These are phyloP conservation scores for Embidobia sp. DNA, from an alignment of 2,888 invertebrate species.

Conservation along the genomic window DNA sequence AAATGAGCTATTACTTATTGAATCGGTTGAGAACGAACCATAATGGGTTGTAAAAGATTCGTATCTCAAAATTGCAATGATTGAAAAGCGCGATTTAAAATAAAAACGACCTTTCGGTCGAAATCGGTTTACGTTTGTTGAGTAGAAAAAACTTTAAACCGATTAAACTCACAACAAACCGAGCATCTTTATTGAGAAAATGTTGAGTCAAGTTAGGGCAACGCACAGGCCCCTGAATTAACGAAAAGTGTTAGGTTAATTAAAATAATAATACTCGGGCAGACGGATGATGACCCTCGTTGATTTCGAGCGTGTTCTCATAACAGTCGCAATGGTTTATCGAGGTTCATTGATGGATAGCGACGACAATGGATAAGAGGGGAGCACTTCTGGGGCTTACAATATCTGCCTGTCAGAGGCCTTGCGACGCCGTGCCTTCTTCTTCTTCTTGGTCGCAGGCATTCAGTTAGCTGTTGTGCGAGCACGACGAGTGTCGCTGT, in stretches of 20 bases:
- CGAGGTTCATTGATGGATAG: slow-evolving; percentile 62
- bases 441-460: slow-evolving; percentile 57
- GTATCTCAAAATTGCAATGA: too few species aligned
- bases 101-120: too few species aligned
- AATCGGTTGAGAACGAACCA: too few species aligned
- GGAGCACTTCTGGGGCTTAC: slow-evolving; percentile 63
- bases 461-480: slow-evolving; percentile 58
- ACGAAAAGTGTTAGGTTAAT: slow-evolving; percentile 57
- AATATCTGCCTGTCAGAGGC: slow-evolving; percentile 59
- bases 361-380: slow-evolving; percentile 58
- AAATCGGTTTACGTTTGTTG: too few species aligned
- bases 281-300: slow-evolving; percentile 60
- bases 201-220: too few species aligned
- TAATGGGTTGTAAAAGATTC: too few species aligned
- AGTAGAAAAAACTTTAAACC: too few species aligned
- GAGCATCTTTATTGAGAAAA: too few species aligned
- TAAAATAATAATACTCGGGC: slow-evolving; percentile 58
- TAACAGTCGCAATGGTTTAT: slow-evolving; percentile 55
- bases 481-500: slow-evolving; percentile 41
- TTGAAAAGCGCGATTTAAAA: too few species aligned
- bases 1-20: too few species aligned
- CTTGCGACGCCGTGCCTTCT: slow-evolving; percentile 57
- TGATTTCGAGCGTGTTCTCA: slow-evolving; percentile 58
- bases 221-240: slow-evolving; percentile 20
- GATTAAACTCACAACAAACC: too few species aligned